A percentile compares a stretch with the other conserved stretches of the same genome.
phyloP scores from a whole-genome alignment of 2,797 vertebrate genomes.

The Danionella dracula region DNA sequence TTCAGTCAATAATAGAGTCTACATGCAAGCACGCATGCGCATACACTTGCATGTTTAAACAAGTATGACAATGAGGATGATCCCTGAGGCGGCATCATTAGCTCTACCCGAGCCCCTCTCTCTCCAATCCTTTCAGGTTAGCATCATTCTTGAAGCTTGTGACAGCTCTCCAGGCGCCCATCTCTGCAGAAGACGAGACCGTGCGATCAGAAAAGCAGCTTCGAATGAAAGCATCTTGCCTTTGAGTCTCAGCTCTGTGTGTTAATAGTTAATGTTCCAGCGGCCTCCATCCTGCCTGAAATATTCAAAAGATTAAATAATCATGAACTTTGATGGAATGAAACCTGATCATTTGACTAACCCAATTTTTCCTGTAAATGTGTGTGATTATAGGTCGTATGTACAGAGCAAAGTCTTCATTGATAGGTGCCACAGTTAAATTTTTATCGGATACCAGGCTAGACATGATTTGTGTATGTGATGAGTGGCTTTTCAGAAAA shows the following conservation, averaged over 20 bases:
- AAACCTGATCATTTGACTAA: constrained; percentile 73
- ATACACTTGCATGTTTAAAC: constrained; percentile 9
- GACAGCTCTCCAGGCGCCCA: constrained; percentile 28
- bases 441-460: neutral
- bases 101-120: constrained; percentile 15
- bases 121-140: constrained; percentile 24
- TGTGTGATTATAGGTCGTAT: neutral
- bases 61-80: constrained; percentile 20
- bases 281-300: constrained; percentile 54
- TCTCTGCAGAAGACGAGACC: constrained; percentile 24
- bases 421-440: neutral
- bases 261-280: constrained; percentile 51
- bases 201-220: constrained; percentile 20
- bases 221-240: constrained; percentile 26
- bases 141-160: constrained; percentile 7
- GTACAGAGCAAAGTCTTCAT: neutral
- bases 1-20: neutral
- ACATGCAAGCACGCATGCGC: constrained; percentile 36
- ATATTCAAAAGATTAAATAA: constrained; percentile 75
- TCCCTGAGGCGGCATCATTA: constrained; percentile 22
- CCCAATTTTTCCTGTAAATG: constrained; percentile 28
- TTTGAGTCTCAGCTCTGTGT: constrained; percentile 24
- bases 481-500: neutral
- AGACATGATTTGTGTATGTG: neutral
- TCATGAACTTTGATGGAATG: constrained; percentile 77